These are phyloP conservation scores for Lithophane socia DNA, from an alignment of 2,888 invertebrate genomes.

Conservation along the genomic window DNA sequence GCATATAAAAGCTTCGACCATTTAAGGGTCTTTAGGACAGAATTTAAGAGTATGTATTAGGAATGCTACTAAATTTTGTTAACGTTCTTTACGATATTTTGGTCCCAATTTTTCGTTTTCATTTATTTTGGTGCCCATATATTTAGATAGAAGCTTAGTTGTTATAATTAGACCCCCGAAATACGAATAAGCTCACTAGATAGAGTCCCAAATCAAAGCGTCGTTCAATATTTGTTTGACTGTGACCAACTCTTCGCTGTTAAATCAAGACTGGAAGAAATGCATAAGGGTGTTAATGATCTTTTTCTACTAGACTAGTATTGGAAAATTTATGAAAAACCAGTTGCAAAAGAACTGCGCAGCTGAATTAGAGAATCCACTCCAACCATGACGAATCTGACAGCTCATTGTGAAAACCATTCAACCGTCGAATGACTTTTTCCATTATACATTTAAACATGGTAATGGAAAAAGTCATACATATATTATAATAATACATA, in stretches of 20 bases:
- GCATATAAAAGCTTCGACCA: background rate
- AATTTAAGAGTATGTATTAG: background rate
- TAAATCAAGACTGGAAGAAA: background rate
- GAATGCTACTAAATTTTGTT: background rate
- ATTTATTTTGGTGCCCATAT: background rate
- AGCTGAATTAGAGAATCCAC: conserved; percentile 14
- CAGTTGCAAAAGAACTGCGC: conserved; percentile 21
- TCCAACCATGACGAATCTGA: conserved; percentile 41
- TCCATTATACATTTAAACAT: conserved; percentile 23
- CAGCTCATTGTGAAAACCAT: conserved; percentile 41
- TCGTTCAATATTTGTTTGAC: background rate
- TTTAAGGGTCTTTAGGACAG: background rate
- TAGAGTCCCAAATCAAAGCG: background rate
- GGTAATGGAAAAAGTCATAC: conserved; percentile 32
- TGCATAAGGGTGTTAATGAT: background rate
- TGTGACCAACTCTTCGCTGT: background rate
- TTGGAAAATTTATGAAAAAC: conserved; percentile 23
- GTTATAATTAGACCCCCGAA: background rate
- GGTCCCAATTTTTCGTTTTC: background rate
- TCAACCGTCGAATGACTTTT: conserved; percentile 34
- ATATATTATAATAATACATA: conserved; percentile 21
- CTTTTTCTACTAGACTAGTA: background rate
- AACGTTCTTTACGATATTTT: background rate
- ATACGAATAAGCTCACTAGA: background rate
- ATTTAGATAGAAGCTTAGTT: background rate